A percentile compares a stretch with the other conserved stretches of the same genome.
phyloP scores from a whole-genome alignment of 2,797 vertebrate genomes.

The Acanthurus tractus region DNA sequence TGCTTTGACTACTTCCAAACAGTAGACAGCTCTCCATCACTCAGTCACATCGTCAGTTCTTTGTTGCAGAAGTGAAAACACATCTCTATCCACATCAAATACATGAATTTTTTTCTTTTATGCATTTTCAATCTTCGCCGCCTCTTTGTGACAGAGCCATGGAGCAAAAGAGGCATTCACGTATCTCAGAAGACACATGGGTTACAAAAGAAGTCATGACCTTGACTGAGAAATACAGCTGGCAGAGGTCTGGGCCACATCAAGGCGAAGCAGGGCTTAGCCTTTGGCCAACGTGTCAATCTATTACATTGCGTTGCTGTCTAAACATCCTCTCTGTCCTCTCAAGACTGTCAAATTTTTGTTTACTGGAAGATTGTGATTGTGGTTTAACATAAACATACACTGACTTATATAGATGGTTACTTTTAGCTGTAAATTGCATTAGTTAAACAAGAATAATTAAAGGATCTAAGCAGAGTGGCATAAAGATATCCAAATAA shows the following conservation, averaged over 20 bases:
- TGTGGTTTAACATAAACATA: background rate
- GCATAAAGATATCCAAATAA: background rate
- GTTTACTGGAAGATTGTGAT: background rate
- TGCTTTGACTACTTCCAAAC: constrained; percentile 5
- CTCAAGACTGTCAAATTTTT: background rate
- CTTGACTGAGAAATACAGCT: constrained; percentile 11
- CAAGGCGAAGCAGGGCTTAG: background rate
- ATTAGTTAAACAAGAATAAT: background rate
- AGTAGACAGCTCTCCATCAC: background rate
- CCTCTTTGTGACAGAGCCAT: background rate
- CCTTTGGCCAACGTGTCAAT: constrained; percentile 33
- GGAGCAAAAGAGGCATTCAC: background rate
- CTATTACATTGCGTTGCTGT: constrained; percentile 8
- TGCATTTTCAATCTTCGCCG: background rate
- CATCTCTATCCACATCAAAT: background rate
- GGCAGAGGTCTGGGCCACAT: constrained; percentile 20
- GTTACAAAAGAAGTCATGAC: constrained; percentile 31
- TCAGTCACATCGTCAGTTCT: background rate
- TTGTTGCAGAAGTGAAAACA: constrained; percentile 5
- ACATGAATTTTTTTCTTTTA: background rate
- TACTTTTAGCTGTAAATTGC: background rate
- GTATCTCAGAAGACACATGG: background rate
- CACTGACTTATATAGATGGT: background rate
- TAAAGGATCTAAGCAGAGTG: background rate
- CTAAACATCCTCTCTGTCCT: constrained; percentile 4